These are phyloP conservation scores for Chondrilla cf. caribensis DNA, from an alignment of 37 sponge, comb jelly and placozoan genomes.

Conservation along the genomic window DNA sequence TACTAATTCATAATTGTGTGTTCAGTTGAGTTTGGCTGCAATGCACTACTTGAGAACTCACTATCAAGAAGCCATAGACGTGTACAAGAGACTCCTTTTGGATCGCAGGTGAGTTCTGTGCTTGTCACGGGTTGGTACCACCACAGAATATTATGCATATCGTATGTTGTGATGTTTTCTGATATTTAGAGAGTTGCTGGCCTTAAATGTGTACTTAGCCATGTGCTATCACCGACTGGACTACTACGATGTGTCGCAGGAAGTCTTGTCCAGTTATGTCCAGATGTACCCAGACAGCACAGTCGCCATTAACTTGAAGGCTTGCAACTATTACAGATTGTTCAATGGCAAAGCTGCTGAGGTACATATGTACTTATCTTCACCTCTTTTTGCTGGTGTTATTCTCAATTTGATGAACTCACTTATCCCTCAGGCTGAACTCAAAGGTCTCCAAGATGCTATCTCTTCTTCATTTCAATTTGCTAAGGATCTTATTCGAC, in stretches of 20 bases:
- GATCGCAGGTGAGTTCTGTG: constrained; percentile 78
- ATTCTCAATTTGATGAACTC: too few species aligned
- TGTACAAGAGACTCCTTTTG: constrained; percentile 91
- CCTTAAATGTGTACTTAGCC: constrained; percentile 97
- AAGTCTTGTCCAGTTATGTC: constrained; percentile 94
- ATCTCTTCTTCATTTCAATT: constrained; percentile 80
- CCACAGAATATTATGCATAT: neutral
- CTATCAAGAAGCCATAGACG: constrained; percentile 99
- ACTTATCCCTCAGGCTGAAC: constrained; percentile 96
- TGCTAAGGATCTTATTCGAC: constrained; percentile 91
- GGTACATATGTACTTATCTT: too few species aligned
- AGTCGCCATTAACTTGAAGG: constrained; percentile 94
- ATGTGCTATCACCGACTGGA: constrained; percentile 99
- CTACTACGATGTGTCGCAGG: constrained; percentile 99
- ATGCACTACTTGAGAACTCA: constrained; percentile 98
- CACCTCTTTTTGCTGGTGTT: too few species aligned
- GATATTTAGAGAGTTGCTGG: constrained; percentile 83
- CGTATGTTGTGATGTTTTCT: neutral
- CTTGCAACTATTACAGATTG: constrained; percentile 95
- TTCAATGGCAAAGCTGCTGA: constrained; percentile 99
- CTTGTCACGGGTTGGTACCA: neutral
- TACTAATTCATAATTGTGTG: neutral
- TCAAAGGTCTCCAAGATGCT: constrained; percentile 82
- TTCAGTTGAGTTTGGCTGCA: constrained; percentile 94
- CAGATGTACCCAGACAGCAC: constrained; percentile 89